phyloP scores from a whole-genome alignment of 2,797 vertebrate species.

The Poeciliopsis infans region DNA sequence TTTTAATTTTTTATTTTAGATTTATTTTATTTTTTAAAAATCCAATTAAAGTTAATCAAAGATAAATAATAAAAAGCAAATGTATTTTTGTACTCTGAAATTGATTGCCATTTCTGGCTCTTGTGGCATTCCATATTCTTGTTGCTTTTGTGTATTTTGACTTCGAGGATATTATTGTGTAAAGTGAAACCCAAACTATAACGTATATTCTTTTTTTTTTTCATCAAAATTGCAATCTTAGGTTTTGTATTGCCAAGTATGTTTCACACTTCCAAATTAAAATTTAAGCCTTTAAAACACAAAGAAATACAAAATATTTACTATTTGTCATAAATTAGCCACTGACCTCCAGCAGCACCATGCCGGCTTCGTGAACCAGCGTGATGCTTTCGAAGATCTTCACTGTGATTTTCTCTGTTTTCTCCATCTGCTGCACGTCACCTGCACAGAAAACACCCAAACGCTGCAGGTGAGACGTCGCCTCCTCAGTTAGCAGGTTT shows the following conservation, averaged over 20 bases:
- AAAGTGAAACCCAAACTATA: neutral
- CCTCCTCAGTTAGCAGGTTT: neutral
- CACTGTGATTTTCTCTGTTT: constrained; percentile 89
- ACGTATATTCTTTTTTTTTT: neutral
- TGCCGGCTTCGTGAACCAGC: constrained; percentile 89
- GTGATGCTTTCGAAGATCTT: constrained; percentile 92
- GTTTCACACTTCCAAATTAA: neutral
- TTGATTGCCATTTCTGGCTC: neutral
- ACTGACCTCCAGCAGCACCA: constrained; percentile 92
- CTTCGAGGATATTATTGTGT: neutral
- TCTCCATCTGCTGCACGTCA: constrained; percentile 93
- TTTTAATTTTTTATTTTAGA: neutral
- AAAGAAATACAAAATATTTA: neutral
- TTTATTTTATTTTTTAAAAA: neutral
- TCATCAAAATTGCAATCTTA: neutral
- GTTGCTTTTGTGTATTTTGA: neutral
- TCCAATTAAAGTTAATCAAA: neutral
- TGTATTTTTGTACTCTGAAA: neutral
- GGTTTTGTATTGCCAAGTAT: neutral
- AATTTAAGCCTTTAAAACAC: neutral
- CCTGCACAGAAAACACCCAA: constrained; percentile 49
- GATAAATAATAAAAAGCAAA: neutral
- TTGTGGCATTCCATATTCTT: neutral
- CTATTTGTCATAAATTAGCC: neutral
- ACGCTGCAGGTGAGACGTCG: neutral